phyloP scores from a whole-genome alignment of 2,797 vertebrate species.

The Phalloptychus januarius region DNA sequence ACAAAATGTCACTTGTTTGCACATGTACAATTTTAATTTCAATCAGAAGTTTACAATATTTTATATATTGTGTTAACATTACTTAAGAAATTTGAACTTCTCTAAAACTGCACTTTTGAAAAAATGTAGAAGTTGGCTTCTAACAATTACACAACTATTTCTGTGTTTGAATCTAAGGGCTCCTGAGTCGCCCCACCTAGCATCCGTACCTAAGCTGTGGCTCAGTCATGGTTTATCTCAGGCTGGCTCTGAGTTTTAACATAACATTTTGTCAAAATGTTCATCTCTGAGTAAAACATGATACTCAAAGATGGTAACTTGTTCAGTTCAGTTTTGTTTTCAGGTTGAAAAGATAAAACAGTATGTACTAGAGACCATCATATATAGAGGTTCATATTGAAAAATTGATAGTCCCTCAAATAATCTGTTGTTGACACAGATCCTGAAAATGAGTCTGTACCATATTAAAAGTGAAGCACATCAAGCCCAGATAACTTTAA shows the following conservation, averaged over 20 bases:
- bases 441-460: constrained; percentile 23
- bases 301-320: neutral
- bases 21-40: neutral
- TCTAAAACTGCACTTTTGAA: neutral
- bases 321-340: neutral
- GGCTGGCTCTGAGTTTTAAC: neutral
- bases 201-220: neutral
- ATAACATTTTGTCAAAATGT: neutral
- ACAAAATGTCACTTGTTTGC: neutral
- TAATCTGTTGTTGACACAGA: constrained; percentile 11
- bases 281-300: neutral
- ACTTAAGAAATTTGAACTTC: neutral
- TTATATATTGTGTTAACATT: neutral
- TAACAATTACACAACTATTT: neutral
- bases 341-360: neutral
- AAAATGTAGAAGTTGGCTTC: neutral
- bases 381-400: neutral
- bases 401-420: constrained; percentile 3
- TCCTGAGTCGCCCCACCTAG: no score
- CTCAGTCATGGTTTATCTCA: neutral
- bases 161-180: no score
- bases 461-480: neutral
- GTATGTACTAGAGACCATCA: neutral
- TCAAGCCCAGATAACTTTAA: neutral
- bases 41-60: neutral